Evolutionary conservation across 2,888 invertebrate species (phyloP), one percentile per base, ranked within the genome.

Genomic region (Orthosia incerta): DNA sequence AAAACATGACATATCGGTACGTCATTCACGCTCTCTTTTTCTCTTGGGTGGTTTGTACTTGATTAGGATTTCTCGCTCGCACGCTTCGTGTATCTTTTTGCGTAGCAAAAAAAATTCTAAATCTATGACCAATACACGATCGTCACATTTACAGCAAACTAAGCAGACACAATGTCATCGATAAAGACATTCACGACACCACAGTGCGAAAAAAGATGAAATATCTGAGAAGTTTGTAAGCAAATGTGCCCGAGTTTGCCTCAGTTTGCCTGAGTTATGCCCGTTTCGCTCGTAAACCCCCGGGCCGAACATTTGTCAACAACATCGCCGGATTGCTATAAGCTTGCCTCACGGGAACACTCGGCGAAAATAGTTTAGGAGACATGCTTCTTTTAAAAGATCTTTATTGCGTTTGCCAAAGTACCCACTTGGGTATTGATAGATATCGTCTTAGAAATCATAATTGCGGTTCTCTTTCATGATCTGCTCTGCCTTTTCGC

Each of bases 231-330:
- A 86, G 81, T 86, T 86, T 80, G 71, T 63, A 76, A 65, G 77
- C 70, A 86, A 86, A 86, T 85, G 68, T 75, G 78, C 74, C 76
- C 75, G 82, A 80, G 74, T 67, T 66, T 45, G 39, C 39, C 39
- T 39, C 39, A 39, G 39, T 39, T 23, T 68, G 26, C 4, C 53
- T 72, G 76, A 75, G 77, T 75, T 77, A 76, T 77, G 79, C 48
- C 48, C 76, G 72, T 76, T 63, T 71, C n/a, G 63, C 11, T 50
- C 60, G 79, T 76, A 82, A 85, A 80, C 66, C 71, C 67, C 64
- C 65, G 70, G 63, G 76, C 59, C 75, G 61, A 80, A 84, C 83
- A 86, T 84, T 86, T 85, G 83, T 86, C 87, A 85, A 76, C 76
- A 76, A 64, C 84, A 76, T 80, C 82, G 73, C 55, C 11, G 76